Evolutionary conservation across 2,113 vertebrate species (phyloP).

Genomic region (Corythornis vintsioides): DNA sequence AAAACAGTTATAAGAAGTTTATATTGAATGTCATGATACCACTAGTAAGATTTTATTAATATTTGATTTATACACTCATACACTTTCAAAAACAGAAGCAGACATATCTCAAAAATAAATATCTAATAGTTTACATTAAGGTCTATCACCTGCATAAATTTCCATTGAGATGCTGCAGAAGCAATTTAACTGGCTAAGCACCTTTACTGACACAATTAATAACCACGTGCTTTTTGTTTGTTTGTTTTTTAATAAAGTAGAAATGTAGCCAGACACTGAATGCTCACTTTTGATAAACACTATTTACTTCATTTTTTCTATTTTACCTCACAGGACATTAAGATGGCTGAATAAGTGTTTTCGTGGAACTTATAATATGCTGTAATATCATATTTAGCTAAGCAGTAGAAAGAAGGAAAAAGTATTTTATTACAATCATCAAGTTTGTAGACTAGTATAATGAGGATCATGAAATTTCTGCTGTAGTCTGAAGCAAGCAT

Average conservation of each 20-base stretch:
- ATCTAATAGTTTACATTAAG: neutral
- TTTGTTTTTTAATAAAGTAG: neutral
- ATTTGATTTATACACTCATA: neutral
- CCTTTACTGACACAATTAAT: neutral
- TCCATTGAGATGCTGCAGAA: neutral
- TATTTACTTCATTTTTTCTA: neutral
- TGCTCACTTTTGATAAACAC: neutral
- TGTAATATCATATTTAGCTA: neutral
- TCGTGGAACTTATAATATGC: neutral
- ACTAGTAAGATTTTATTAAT: neutral
- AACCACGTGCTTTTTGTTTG: rapidly evolving
- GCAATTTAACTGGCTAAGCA: neutral
- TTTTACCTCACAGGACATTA: neutral
- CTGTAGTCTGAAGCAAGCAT: neutral
- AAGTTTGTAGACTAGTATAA: neutral
- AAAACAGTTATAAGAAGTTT: neutral
- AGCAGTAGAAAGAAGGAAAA: neutral
- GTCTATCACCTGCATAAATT: neutral
- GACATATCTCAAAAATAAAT: neutral
- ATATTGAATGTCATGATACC: neutral
- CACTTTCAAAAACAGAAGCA: neutral
- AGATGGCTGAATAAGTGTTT: neutral
- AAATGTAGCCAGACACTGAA: neutral
- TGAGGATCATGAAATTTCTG: neutral
- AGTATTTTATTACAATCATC: neutral